phyloP scores from a whole-genome alignment of 1,140 invertebrate species.

The Conus ventricosus region DNA sequence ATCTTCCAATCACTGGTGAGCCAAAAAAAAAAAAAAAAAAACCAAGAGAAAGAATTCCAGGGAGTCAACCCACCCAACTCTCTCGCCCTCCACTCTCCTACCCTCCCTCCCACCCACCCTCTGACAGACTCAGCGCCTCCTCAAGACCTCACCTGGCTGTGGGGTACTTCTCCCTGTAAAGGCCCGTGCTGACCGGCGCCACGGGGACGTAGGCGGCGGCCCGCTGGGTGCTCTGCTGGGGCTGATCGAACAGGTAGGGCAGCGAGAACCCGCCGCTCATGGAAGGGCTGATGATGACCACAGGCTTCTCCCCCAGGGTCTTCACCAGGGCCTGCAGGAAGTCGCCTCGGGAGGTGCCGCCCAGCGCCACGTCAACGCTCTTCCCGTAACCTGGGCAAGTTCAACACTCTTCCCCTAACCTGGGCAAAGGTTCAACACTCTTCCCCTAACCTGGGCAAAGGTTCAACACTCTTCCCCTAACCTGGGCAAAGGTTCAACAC shows the following conservation, averaged over 20 bases:
- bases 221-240: slow-evolving; percentile 46
- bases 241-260: slow-evolving; percentile 69
- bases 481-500: too few species aligned
- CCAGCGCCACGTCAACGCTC: slow-evolving; percentile 49
- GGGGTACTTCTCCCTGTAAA: slow-evolving; percentile 49
- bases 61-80: not conserved
- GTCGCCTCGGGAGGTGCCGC: slow-evolving; percentile 42
- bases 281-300: slow-evolving; percentile 75
- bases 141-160: slow-evolving; percentile 51
- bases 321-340: slow-evolving; percentile 68
- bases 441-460: too few species aligned
- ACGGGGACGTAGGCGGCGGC: slow-evolving; percentile 73
- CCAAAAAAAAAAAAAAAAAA: too few species aligned
- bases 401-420: too few species aligned
- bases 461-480: slow-evolving; percentile 64
- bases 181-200: slow-evolving; percentile 72
- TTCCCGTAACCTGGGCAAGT: slow-evolving; percentile 66
- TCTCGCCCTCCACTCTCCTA: not conserved
- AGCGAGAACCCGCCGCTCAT: slow-evolving; percentile 76
- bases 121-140: not conserved
- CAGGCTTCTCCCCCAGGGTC: slow-evolving; percentile 59
- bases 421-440: too few species aligned
- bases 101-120: not conserved
- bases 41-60: too few species aligned
- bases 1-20: too few species aligned